A percentile compares a stretch with the other conserved stretches of the same genome.
These are phyloP conservation scores for Vireo griseus DNA, from an alignment of 2,797 vertebrate species.

Conservation along the genomic window DNA sequence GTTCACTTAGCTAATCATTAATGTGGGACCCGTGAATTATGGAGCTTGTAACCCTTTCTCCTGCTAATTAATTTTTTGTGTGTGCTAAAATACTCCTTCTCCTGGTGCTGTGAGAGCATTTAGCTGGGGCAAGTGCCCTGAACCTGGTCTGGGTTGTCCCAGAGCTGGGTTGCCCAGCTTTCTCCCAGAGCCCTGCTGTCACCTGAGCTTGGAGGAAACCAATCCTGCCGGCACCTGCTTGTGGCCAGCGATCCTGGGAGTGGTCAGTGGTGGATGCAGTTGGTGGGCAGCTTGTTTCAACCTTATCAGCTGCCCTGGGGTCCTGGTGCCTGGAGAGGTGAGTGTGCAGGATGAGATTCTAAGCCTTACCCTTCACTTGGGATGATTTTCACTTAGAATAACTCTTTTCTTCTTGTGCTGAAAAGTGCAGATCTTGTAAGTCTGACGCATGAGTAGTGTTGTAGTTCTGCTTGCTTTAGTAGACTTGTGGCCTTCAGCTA, in stretches of 20 bases:
- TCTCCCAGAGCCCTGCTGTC: accelerated
- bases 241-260: background rate
- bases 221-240: background rate
- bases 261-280: accelerated
- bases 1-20: constrained; percentile 61
- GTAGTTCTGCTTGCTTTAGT: background rate
- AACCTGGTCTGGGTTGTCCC: background rate
- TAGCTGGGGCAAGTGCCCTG: accelerated
- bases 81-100: background rate
- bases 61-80: constrained; percentile 11
- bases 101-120: background rate
- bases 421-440: background rate
- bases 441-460: background rate
- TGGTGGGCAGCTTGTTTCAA: background rate
- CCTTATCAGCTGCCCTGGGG: background rate
- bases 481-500: background rate
- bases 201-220: background rate
- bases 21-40: constrained; percentile 1
- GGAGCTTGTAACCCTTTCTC: constrained; percentile 9
- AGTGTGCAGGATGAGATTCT: background rate
- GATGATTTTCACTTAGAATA: background rate
- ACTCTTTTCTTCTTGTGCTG: background rate
- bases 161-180: background rate
- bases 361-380: accelerated
- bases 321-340: background rate